phyloP scores from a whole-genome alignment of 2,888 invertebrate genomes.

The Carcina quercana region DNA sequence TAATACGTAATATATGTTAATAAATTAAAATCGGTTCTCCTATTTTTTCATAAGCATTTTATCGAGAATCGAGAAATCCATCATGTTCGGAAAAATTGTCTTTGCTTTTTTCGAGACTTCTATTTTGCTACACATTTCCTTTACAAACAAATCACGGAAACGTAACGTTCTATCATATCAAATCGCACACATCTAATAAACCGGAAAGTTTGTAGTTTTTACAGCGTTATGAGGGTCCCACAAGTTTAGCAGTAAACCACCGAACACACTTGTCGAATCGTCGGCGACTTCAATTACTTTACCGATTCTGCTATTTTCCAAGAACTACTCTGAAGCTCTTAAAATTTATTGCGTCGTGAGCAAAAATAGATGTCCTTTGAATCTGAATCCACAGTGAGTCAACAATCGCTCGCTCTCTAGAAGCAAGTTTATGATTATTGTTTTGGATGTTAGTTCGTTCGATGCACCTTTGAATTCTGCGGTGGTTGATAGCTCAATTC shows the following conservation, averaged over 20 bases:
- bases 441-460: background rate
- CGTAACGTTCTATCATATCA: too few relatives aligned
- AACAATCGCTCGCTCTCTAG: conserved; percentile 13
- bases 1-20: too few relatives aligned
- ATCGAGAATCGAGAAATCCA: too few relatives aligned
- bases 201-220: conserved; percentile 21
- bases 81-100: too few relatives aligned
- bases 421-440: conserved; percentile 7
- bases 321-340: conserved; percentile 28
- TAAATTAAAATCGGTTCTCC: too few relatives aligned
- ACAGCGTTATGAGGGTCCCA: conserved; percentile 19
- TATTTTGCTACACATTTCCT: too few relatives aligned
- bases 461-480: background rate
- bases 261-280: conserved; percentile 26
- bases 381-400: conserved; percentile 21
- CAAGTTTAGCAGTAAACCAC: conserved; percentile 28
- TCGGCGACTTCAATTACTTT: conserved; percentile 25
- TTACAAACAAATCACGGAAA: too few relatives aligned
- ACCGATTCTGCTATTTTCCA: conserved; percentile 14
- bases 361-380: conserved; percentile 27
- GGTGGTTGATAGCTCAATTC: too few relatives aligned
- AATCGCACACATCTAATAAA: conserved; percentile 22
- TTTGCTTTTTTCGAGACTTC: too few relatives aligned
- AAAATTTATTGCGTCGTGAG: conserved; percentile 31
- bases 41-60: too few relatives aligned